A percentile compares a stretch with the other conserved stretches of the same genome.
Evolutionary conservation across 2,113 vertebrate species (phyloP).

Genomic region (Cololabis saira): DNA sequence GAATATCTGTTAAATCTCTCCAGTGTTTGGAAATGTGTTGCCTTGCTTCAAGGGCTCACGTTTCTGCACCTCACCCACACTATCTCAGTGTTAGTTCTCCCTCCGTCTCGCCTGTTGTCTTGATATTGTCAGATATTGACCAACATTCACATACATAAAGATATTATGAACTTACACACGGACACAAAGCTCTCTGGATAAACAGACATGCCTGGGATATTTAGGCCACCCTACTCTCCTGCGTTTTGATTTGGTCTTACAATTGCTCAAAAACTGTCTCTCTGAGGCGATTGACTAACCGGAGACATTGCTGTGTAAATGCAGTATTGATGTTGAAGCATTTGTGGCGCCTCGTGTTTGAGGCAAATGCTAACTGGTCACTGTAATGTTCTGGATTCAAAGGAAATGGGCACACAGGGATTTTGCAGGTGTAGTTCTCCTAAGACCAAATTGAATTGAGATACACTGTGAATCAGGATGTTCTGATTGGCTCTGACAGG

Average conservation of each 20-base stretch:
- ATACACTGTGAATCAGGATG: slow-evolving; percentile 2
- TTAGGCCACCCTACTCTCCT: slow-evolving; percentile 12
- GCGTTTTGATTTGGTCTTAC: slow-evolving; percentile 43
- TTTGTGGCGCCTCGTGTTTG: slow-evolving; percentile 13
- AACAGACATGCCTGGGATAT: slow-evolving; percentile 32
- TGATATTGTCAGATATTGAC: slow-evolving; percentile 31
- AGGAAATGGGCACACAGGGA: neutral
- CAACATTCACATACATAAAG: slow-evolving; percentile 14
- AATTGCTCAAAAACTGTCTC: slow-evolving; percentile 48
- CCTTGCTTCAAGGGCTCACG: slow-evolving; percentile 17
- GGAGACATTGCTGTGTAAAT: slow-evolving; percentile 50
- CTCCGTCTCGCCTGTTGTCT: neutral
- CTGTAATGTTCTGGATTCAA: slow-evolving; percentile 36
- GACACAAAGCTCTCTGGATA: neutral
- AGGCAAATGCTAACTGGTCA: slow-evolving; percentile 35
- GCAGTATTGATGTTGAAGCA: slow-evolving; percentile 37
- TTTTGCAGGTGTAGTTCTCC: slow-evolving; percentile 28
- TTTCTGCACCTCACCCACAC: slow-evolving; percentile 16
- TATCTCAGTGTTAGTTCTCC: slow-evolving; percentile 7
- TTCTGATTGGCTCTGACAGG: slow-evolving; percentile 29
- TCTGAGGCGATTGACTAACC: slow-evolving; percentile 52
- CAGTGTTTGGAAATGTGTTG: slow-evolving; percentile 6
- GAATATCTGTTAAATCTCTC: slow-evolving; percentile 35
- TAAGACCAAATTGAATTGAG: slow-evolving; percentile 4
- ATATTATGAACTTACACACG: neutral